phyloP scores from a whole-genome alignment of 2,888 invertebrate genomes.

The Phyllotreta cruciferae region DNA sequence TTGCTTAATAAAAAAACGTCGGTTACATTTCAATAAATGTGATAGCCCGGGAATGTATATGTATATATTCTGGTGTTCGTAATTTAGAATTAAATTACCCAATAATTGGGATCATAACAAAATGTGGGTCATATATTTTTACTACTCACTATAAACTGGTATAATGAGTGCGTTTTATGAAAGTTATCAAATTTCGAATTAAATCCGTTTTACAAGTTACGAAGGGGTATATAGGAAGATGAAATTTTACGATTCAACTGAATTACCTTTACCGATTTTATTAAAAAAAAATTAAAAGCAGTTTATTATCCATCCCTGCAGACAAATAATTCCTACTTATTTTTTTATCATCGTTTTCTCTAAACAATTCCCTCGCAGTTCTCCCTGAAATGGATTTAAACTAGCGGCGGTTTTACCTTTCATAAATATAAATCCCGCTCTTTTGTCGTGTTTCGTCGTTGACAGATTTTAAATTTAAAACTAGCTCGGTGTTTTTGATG shows the following conservation, averaged over 20 bases:
- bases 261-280: too few species aligned
- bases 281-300: too few species aligned
- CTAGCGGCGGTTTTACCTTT: conserved; percentile 18
- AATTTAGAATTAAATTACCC: conserved; percentile 25
- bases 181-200: conserved; percentile 22
- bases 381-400: conserved; percentile 15
- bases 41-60: too few species aligned
- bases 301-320: too few species aligned
- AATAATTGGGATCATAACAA: conserved; percentile 24
- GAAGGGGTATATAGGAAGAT: neutral
- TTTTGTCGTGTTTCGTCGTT: conserved; percentile 19
- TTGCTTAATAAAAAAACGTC: too few species aligned
- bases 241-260: conserved; percentile 1
- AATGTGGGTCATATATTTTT: conserved; percentile 25
- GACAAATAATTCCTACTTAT: neutral
- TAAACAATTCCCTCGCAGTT: conserved; percentile 4
- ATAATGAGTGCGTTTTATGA: conserved; percentile 24
- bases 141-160: conserved; percentile 14
- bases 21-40: too few species aligned
- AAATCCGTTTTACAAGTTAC: conserved; percentile 11
- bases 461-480: conserved; percentile 25
- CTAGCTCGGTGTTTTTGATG: conserved; percentile 22
- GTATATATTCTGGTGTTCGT: neutral
- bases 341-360: conserved; percentile 10
- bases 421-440: conserved; percentile 17